Percentiles rank a stretch among this genome's conserved stretches.
Conservation (phyloP, 2,797 vertebrate species). For the Lerista edwardsae region DNA sequence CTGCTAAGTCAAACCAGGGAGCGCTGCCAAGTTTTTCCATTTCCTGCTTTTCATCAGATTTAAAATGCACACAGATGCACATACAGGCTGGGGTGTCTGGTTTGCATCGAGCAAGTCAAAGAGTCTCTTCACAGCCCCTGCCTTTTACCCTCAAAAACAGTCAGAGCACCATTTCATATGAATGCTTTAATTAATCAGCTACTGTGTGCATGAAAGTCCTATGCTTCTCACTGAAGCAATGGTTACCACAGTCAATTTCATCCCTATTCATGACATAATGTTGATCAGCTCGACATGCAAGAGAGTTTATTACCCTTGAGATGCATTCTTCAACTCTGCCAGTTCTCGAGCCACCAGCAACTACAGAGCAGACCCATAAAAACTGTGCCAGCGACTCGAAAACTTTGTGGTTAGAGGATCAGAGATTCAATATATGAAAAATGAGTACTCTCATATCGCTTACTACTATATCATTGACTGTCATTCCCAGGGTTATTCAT, state of each 20-base stretch:
- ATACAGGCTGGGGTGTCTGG: constrained; percentile 67
- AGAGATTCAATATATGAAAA: constrained; percentile 1
- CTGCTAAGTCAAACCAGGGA: constrained; percentile 73
- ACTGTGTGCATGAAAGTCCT: constrained; percentile 63
- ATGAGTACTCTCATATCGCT: constrained; percentile 35
- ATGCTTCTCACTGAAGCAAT: constrained; percentile 36
- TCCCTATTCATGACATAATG: constrained; percentile 7
- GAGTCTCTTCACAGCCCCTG: constrained; percentile 59
- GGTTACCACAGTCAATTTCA: constrained; percentile 21
- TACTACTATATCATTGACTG: constrained; percentile 40
- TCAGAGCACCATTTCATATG: constrained; percentile 61
- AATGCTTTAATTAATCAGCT: constrained; percentile 80
- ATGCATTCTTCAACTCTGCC: constrained; percentile 3
- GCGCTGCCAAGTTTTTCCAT: constrained; percentile 73
- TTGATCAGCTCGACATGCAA: constrained; percentile 32
- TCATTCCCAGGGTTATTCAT: constrained; percentile 29
- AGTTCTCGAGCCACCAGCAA: not conserved
- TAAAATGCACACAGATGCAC: constrained; percentile 67
- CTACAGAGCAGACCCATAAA: not conserved
- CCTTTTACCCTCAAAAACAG: constrained; percentile 74
- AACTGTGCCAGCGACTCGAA: not conserved
- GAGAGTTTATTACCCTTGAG: not conserved
- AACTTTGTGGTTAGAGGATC: not conserved
- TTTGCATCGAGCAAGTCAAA: constrained; percentile 73
- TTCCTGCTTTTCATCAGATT: constrained; percentile 77